phyloP scores from a whole-genome alignment of 2,113 vertebrate species.

The Synchiropus splendidus region DNA sequence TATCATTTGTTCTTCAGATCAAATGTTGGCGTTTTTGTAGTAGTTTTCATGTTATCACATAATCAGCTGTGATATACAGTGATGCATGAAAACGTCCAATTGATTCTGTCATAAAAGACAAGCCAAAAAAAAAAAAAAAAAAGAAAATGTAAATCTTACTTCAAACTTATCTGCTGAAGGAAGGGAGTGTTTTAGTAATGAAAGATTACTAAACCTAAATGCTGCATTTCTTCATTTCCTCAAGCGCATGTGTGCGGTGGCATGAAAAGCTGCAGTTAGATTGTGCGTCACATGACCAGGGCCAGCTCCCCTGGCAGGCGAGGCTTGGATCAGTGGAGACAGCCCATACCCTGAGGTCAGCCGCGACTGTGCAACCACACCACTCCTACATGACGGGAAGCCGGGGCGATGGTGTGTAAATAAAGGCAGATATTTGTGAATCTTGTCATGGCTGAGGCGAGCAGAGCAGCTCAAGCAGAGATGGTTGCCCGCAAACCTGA shows the following conservation, averaged over 20 bases:
- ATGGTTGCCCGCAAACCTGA: constrained; percentile 82
- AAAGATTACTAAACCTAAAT: not conserved
- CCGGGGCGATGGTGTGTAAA: constrained; percentile 93
- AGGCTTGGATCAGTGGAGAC: constrained; percentile 85
- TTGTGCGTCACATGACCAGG: constrained; percentile 58
- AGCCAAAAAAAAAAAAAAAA: no score
- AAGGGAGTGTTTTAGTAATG: no score
- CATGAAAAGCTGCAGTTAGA: constrained; percentile 46
- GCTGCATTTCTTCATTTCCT: constrained; percentile 12
- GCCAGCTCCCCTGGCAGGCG: constrained; percentile 67
- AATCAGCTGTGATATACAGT: no score
- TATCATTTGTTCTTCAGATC: no score
- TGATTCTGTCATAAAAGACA: no score
- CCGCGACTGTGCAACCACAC: constrained; percentile 71
- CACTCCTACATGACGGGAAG: constrained; percentile 78
- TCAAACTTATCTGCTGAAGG: no score
- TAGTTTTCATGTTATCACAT: no score
- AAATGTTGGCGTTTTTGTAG: no score
- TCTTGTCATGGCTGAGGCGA: constrained; percentile 75
- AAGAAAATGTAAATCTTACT: no score
- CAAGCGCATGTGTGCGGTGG: constrained; percentile 59
- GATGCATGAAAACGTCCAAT: no score
- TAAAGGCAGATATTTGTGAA: constrained; percentile 83
- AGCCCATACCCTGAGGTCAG: constrained; percentile 83
- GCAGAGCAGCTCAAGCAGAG: constrained; percentile 82